Evolutionary conservation across 2,113 vertebrate species (phyloP).

Genomic region (Tauraco erythrolophus): DNA sequence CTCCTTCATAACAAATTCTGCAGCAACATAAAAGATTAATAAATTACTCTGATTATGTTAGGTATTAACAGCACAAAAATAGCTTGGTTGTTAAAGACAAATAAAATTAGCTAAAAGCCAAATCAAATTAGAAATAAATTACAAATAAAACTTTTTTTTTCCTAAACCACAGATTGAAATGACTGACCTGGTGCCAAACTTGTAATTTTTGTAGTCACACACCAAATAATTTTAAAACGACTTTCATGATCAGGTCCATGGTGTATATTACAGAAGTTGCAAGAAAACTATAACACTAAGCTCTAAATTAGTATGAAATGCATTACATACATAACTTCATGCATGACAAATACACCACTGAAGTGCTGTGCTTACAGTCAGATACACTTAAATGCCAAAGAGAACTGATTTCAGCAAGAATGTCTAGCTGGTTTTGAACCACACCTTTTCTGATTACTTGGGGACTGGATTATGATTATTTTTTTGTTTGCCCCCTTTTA

Average conservation of each 20-base stretch:
- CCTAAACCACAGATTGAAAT: neutral
- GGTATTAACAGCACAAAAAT: neutral
- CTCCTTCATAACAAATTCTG: slow-evolving; percentile 72
- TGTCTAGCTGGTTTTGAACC: neutral
- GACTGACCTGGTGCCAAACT: neutral
- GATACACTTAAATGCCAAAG: neutral
- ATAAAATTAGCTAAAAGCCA: neutral
- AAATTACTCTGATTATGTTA: neutral
- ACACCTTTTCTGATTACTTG: neutral
- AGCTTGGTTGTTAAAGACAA: neutral
- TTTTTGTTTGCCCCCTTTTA: neutral
- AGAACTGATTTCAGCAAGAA: neutral
- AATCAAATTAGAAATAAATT: neutral
- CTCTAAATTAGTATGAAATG: neutral
- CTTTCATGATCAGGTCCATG: neutral
- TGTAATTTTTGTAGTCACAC: neutral
- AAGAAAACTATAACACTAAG: neutral
- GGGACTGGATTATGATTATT: neutral
- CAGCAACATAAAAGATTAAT: slow-evolving; percentile 8
- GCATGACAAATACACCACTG: neutral
- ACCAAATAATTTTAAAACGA: neutral
- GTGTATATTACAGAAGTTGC: neutral
- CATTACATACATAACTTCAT: neutral
- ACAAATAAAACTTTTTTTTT: neutral
- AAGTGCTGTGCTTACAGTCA: neutral